Conservation (phyloP, 2,113 vertebrate species). For the Scomber japonicus region DNA sequence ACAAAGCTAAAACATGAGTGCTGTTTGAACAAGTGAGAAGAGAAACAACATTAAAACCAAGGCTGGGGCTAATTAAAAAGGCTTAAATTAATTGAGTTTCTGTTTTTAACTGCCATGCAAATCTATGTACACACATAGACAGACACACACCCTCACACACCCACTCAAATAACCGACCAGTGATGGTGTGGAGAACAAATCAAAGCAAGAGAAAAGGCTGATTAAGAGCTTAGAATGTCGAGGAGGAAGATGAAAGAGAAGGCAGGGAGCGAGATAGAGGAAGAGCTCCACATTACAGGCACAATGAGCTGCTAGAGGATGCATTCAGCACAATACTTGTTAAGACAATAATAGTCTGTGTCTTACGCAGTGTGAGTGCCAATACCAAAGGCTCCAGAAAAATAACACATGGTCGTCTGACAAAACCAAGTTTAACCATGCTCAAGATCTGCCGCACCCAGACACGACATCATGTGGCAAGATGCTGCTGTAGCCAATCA, state of each 20-base stretch:
- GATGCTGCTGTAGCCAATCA: too few species aligned
- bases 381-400: too few species aligned
- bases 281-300: slow-evolving; percentile 14
- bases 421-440: too few species aligned
- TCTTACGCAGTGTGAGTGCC: too few species aligned
- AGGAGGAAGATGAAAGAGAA: slow-evolving; percentile 48
- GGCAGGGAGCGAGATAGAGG: neutral
- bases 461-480: too few species aligned
- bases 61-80: slow-evolving; percentile 47
- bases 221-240: slow-evolving; percentile 49
- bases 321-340: neutral
- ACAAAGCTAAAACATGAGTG: slow-evolving; percentile 39
- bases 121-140: slow-evolving; percentile 13
- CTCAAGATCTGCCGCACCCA: too few species aligned
- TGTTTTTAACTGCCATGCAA: slow-evolving; percentile 45
- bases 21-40: slow-evolving; percentile 24
- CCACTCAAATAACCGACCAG: slow-evolving; percentile 14
- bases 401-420: too few species aligned
- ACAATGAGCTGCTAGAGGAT: slow-evolving; percentile 10
- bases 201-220: slow-evolving; percentile 50
- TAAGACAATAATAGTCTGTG: neutral
- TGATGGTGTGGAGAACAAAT: slow-evolving; percentile 27
- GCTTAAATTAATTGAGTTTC: slow-evolving; percentile 57
- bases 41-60: slow-evolving; percentile 36
- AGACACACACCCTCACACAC: neutral